Evolutionary conservation across 2,797 vertebrate genomes (phyloP), one percentile per base, ranked within the genome.

Genomic region (Tachyglossus aculeatus): DNA sequence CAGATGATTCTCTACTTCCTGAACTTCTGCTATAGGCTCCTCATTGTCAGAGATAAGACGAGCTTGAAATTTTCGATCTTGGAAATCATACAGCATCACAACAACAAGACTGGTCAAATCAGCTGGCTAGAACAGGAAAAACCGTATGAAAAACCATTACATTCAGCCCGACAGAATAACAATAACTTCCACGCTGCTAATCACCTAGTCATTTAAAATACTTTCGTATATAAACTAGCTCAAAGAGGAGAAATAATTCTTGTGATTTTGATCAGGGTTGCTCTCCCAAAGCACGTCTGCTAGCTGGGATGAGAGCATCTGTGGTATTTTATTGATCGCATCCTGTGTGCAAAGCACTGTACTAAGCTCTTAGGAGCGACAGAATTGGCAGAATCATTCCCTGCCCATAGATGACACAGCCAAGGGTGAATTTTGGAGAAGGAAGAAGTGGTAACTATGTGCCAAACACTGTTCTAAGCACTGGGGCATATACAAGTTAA

Each of bases 11-110:
- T 96, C 95, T 53, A 96, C 84, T 79, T 95, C 86, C 89, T 71
- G 90, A 67, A 98, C 96, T 61, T 94, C 93, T 44, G 83, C 74
- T 89, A 95, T 60, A 24, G 80, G 40, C 25, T 93, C 88, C 18
- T 91, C 83, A 18, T 81, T 73, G 43, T 86, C 66, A 56, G 36
- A 56, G 71, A 89, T 67, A 41, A 63, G 58, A 16, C 93, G 86
- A 21, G 91, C 86, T 83, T 88, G 77, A 81, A 97, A 98, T 84
- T 95, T 95, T 71, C 95, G 91, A 57, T 95, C 91, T 93, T 96
- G 95, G 59, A 97, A 91, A 84, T 98, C 96, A 66, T 88, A 96
- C n/a, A 98, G 92, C 92, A 97, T 94, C 84, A 98, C 94, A 6
- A 94, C 91, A 64, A 95, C 89, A 70, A 98, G 90, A 81, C 95